Base-by-base conservation (phyloP, 2,113 vertebrate species). In the Rhagologus leucostigma region DNA sequence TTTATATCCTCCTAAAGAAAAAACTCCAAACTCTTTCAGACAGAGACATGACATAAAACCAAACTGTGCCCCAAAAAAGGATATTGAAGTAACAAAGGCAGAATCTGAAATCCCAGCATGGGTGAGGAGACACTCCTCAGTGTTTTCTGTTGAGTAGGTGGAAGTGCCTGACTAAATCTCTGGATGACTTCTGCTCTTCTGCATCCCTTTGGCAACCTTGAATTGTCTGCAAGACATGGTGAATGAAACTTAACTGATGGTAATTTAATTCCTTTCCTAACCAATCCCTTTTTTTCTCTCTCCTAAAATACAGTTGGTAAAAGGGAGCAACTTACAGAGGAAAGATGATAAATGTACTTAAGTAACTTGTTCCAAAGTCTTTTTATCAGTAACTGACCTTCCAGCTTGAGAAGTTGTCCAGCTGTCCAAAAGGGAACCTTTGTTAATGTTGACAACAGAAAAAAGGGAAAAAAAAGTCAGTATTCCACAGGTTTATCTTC, bases 401-500 rank as follows among this genome's bases (percentile, higher is more conserved):
- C 33, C 42, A 76, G 35, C 33, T 64, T 55, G 52, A 91, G 76
- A 23, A 63, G 14, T 29, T 94, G 26, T 26, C 42, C 64, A 52
- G 41, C 49, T 92, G 55, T 57, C 46, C 20, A 41, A 20, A 86
- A 32, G 20, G 22, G 32, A 86, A 56, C 46, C 11, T 52, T 84
- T 52, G 76, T 57, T 53, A 8, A 13, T 33, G 24, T 22, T 71
- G 55, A n/a, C 37, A 87, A 39, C 2, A 30, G 56, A 18, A 56
- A 57, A 35, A 42, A 53, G 1, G 5, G 0, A 1, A 4, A 19
- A 4, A 33, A 10, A 53, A 27, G 19, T 29, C 3, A 2, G 4
- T 15, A 2, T 81, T 60, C 23, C 10, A 59, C 62, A 68, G n/a
- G n/a, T 87, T 0, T 81, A 39, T 71, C 62, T 92, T 93, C 46